Percentiles rank a stretch among this genome's conserved stretches.
phyloP scores from a whole-genome alignment of 2,888 invertebrate species.

The Spodoptera littoralis region DNA sequence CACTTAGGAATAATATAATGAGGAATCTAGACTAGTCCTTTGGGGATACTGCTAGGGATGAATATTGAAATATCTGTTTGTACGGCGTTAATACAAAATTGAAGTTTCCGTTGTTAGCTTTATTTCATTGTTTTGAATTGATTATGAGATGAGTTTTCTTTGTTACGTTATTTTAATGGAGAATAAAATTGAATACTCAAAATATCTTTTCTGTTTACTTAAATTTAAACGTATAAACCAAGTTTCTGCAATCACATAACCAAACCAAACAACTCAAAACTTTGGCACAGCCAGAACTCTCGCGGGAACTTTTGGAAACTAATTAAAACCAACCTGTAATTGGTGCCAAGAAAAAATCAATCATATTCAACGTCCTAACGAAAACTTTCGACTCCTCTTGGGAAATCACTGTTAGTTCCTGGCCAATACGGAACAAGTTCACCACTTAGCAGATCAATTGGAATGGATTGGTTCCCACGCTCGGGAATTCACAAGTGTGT shows the following conservation, averaged over 20 bases:
- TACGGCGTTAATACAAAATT: slow-evolving; percentile 1
- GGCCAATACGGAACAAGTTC: slow-evolving; percentile 35
- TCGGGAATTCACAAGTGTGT: slow-evolving; percentile 49
- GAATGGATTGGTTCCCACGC: slow-evolving; percentile 44
- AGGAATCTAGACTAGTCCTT: slow-evolving; percentile 19
- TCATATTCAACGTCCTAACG: slow-evolving; percentile 25
- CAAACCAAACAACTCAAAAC: no score
- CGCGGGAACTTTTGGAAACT: no score
- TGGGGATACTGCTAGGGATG: slow-evolving; percentile 5
- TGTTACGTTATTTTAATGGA: no score
- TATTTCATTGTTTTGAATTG: no score
- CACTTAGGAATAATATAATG: slow-evolving; percentile 17
- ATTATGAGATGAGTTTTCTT: no score
- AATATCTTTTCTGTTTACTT: no score
- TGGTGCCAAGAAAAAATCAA: background rate
- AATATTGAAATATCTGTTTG: slow-evolving; percentile 15
- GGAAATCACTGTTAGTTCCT: slow-evolving; percentile 50
- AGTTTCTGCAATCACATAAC: no score
- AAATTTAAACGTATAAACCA: no score
- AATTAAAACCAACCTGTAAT: no score
- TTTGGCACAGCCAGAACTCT: no score
- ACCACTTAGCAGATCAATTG: slow-evolving; percentile 58
- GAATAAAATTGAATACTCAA: no score
- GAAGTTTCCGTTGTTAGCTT: slow-evolving; percentile 6
- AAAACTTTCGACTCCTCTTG: slow-evolving; percentile 37